Evolutionary conservation across 2,113 vertebrate genomes (phyloP).

Genomic region (Callocephalon fimbriatum): DNA sequence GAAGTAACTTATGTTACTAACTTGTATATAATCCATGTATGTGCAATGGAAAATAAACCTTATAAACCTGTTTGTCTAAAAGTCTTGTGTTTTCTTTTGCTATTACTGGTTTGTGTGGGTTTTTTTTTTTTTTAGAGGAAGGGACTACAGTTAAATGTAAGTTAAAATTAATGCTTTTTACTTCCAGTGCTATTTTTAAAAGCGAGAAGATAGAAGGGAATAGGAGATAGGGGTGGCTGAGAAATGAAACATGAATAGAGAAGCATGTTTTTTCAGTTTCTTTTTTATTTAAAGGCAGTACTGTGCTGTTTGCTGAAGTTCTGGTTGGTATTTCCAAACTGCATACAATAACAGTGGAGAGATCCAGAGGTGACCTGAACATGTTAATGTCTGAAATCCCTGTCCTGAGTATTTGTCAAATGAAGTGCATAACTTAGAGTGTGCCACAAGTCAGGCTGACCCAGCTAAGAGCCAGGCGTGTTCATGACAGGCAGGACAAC

Average conservation of each 20-base stretch:
- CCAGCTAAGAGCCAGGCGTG: not conserved
- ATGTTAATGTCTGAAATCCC: not conserved
- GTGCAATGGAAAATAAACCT: conserved; percentile 86
- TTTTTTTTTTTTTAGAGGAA: not conserved
- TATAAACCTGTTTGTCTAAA: conserved; percentile 81
- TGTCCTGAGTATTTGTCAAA: not conserved
- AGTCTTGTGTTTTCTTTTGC: conserved; percentile 61
- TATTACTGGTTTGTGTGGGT: not conserved
- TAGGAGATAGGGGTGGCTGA: not conserved
- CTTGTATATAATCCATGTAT: conserved; percentile 82
- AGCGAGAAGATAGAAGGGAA: not conserved
- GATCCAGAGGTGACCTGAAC: not conserved
- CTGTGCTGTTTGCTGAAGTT: not conserved
- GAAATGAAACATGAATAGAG: not conserved
- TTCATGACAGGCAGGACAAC: not conserved
- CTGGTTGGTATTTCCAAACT: not conserved
- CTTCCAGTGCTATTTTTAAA: not conserved
- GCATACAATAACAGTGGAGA: not conserved
- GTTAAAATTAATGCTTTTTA: not conserved
- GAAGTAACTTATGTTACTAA: conserved; percentile 82
- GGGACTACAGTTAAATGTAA: not conserved
- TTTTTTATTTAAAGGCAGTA: not conserved
- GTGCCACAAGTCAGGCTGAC: fast-evolving
- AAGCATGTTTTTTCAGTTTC: not conserved
- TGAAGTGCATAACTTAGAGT: not conserved